Conservation (phyloP, 2,888 invertebrate species). For the Cantharis rustica region DNA sequence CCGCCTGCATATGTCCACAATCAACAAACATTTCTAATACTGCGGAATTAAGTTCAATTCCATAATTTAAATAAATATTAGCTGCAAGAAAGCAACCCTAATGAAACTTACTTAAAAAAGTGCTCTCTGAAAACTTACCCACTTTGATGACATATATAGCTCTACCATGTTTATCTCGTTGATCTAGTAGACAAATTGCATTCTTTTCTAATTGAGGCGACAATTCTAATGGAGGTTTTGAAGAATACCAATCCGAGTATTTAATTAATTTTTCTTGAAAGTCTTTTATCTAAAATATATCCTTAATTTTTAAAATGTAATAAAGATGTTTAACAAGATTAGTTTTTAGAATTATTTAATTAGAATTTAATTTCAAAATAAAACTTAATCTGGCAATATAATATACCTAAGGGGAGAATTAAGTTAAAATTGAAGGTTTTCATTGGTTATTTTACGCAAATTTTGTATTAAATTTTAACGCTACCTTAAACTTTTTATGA, state of each 20-base stretch:
- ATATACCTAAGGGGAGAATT: too few relatives aligned
- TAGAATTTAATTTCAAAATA: too few relatives aligned
- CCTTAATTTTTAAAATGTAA: not conserved
- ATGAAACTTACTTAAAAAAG: not conserved
- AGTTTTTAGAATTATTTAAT: too few relatives aligned
- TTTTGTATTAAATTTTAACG: too few relatives aligned
- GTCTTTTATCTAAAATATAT: not conserved
- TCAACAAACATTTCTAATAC: not conserved
- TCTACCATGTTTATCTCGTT: slow-evolving; percentile 49
- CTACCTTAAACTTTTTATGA: too few relatives aligned
- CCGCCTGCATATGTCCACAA: not conserved
- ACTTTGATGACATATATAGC: slow-evolving; percentile 43
- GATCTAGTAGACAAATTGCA: slow-evolving; percentile 45
- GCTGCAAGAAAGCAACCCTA: not conserved
- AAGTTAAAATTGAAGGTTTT: too few relatives aligned
- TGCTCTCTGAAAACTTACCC: not conserved
- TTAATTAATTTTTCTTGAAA: slow-evolving; percentile 38
- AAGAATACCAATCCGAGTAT: slow-evolving; percentile 49
- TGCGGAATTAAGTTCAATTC: not conserved
- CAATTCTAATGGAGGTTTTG: slow-evolving; percentile 40
- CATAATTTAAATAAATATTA: not conserved
- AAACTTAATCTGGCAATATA: too few relatives aligned
- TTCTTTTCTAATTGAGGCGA: slow-evolving; percentile 45
- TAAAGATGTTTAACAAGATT: too few relatives aligned
- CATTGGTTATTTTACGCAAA: too few relatives aligned